These are phyloP conservation scores for Ochlodes sylvanus DNA, from an alignment of 2,888 invertebrate genomes.

Conservation along the genomic window DNA sequence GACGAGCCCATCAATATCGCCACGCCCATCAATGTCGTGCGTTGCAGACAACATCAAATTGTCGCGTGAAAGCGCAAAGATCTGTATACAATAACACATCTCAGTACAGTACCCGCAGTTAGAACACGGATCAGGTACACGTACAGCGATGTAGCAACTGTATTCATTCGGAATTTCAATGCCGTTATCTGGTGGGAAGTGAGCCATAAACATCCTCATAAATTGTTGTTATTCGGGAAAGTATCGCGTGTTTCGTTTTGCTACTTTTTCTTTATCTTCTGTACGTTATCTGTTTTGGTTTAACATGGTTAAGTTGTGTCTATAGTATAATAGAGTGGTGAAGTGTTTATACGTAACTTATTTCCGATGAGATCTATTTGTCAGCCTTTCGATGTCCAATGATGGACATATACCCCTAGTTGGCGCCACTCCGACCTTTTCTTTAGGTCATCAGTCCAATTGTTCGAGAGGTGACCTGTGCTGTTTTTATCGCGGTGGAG, in stretches of 20 bases:
- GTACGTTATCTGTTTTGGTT: conserved; percentile 10
- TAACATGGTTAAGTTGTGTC: not conserved
- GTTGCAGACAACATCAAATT: not conserved
- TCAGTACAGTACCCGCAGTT: not conserved
- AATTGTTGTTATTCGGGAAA: conserved; percentile 74
- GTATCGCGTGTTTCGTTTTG: conserved; percentile 52
- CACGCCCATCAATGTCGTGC: no score
- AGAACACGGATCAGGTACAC: conserved; percentile 21
- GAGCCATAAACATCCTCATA: conserved; percentile 72
- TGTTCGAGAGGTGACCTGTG: no score
- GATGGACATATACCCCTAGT: no score
- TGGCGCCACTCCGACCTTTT: no score
- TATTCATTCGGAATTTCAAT: conserved; percentile 75
- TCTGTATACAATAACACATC: conserved; percentile 7
- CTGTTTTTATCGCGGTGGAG: no score
- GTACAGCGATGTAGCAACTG: conserved; percentile 32
- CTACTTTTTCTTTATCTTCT: conserved; percentile 29
- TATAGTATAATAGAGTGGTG: not conserved
- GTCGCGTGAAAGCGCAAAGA: not conserved
- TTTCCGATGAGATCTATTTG: not conserved
- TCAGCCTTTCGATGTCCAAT: no score
- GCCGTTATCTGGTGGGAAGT: conserved; percentile 71
- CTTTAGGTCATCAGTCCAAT: no score
- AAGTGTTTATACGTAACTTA: not conserved
- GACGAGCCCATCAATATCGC: no score